Evolutionary conservation across 2,888 invertebrate genomes (phyloP).

Genomic region (Steinernema hermaphroditum): DNA sequence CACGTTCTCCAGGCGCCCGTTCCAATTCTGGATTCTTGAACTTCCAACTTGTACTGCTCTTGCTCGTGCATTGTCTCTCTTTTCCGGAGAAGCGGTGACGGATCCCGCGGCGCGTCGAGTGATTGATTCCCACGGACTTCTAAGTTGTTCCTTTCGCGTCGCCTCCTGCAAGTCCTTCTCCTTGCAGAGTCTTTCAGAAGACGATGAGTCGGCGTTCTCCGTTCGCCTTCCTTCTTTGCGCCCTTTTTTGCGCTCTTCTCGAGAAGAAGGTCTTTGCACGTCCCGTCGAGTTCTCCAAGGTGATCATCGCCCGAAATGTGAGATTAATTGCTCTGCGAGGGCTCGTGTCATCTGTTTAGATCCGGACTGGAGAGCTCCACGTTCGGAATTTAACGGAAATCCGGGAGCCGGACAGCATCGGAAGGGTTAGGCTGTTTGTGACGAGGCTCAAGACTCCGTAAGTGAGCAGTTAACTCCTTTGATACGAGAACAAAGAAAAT

Average conservation of each 20-base stretch:
- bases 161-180: too few relatives aligned
- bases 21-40: too few relatives aligned
- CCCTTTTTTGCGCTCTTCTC: not conserved
- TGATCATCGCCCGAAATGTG: constrained; percentile 4
- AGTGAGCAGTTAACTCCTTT: not conserved
- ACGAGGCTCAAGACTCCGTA: constrained; percentile 29
- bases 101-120: too few relatives aligned
- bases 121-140: too few relatives aligned
- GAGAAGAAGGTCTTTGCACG: not conserved
- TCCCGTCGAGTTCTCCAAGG: not conserved
- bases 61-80: too few relatives aligned
- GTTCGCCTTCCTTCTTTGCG: not conserved
- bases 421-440: constrained; percentile 28
- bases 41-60: too few relatives aligned
- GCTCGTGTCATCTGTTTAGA: not conserved
- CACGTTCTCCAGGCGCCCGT: too few relatives aligned
- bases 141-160: too few relatives aligned
- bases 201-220: too few relatives aligned
- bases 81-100: too few relatives aligned
- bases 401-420: constrained; percentile 4
- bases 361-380: constrained; percentile 11
- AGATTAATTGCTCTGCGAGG: not conserved
- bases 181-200: too few relatives aligned
- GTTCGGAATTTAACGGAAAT: constrained; percentile 26
- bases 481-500: not conserved